These are phyloP conservation scores for Cartodere bifasciata DNA, from an alignment of 2,888 invertebrate genomes.

Conservation along the genomic window DNA sequence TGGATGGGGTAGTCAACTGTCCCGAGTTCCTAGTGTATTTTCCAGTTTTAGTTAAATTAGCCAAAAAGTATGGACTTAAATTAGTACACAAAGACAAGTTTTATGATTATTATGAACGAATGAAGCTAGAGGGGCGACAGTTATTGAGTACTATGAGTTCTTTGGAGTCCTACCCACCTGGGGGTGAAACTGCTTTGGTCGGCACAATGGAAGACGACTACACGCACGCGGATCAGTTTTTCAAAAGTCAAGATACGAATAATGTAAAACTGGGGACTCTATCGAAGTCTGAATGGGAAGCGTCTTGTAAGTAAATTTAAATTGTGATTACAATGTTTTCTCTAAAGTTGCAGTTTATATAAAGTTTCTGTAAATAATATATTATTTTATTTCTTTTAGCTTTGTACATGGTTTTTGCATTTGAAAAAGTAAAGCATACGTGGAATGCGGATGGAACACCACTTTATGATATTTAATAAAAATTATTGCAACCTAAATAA, in stretches of 20 bases:
- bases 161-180: conserved; percentile 69
- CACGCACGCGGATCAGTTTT: conserved; percentile 52
- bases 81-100: conserved; percentile 59
- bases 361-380: conserved; percentile 5
- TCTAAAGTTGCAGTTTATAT: neutral
- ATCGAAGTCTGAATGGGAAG: conserved; percentile 87
- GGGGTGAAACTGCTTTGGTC: conserved; percentile 39
- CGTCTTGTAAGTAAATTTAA: conserved; percentile 57
- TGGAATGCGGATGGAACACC: conserved; percentile 54
- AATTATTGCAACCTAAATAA: conserved; percentile 4
- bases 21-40: conserved; percentile 97
- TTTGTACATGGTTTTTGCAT: conserved; percentile 71
- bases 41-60: conserved; percentile 65
- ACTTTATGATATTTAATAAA: conserved; percentile 35
- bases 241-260: conserved; percentile 29
- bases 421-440: conserved; percentile 59
- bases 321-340: neutral
- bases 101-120: conserved; percentile 62
- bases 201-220: conserved; percentile 55
- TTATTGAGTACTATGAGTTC: conserved; percentile 68
- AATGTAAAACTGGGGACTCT: conserved; percentile 59
- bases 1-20: conserved; percentile 95
- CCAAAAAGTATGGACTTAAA: conserved; percentile 57
- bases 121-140: conserved; percentile 42
- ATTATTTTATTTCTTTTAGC: conserved; percentile 46